Evolutionary conservation across 2,113 vertebrate species (phyloP).

Genomic region (Cromileptes altivelis): DNA sequence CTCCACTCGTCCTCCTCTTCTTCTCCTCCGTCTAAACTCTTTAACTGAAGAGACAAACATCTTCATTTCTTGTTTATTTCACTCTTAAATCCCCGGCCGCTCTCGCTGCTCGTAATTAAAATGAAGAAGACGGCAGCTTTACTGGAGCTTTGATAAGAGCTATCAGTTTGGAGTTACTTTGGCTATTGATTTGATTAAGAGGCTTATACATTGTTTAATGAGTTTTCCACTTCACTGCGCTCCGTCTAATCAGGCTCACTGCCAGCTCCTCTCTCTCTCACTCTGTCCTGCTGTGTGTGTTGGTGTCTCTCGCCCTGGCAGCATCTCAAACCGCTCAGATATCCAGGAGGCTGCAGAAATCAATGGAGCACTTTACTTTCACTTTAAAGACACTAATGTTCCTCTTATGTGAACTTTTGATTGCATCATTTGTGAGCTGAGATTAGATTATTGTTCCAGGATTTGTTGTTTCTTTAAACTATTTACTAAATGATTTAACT

Average conservation of each 20-base stretch:
- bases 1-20: neutral
- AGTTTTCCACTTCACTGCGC: slow-evolving; percentile 94
- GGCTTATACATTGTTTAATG: slow-evolving; percentile 96
- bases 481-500: neutral
- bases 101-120: slow-evolving; percentile 67
- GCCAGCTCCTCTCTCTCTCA: slow-evolving; percentile 12
- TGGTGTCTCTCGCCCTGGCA: slow-evolving; percentile 1
- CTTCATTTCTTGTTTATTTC: slow-evolving; percentile 28
- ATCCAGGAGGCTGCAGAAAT: slow-evolving; percentile 13
- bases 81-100: slow-evolving; percentile 30
- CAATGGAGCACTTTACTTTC: neutral
- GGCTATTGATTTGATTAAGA: slow-evolving; percentile 90
- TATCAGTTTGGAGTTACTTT: slow-evolving; percentile 77
- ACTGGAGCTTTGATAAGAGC: slow-evolving; percentile 72
- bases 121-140: slow-evolving; percentile 52
- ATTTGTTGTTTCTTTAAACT: neutral
- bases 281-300: neutral
- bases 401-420: neutral
- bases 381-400: slow-evolving; percentile 15
- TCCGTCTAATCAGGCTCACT: slow-evolving; percentile 74
- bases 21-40: slow-evolving; percentile 27
- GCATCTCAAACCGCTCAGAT: neutral
- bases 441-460: neutral
- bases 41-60: slow-evolving; percentile 47
- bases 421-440: neutral